Percentiles rank a stretch among this genome's conserved stretches.
phyloP scores from a whole-genome alignment of 2,888 invertebrate genomes.

The Noctua pronuba region DNA sequence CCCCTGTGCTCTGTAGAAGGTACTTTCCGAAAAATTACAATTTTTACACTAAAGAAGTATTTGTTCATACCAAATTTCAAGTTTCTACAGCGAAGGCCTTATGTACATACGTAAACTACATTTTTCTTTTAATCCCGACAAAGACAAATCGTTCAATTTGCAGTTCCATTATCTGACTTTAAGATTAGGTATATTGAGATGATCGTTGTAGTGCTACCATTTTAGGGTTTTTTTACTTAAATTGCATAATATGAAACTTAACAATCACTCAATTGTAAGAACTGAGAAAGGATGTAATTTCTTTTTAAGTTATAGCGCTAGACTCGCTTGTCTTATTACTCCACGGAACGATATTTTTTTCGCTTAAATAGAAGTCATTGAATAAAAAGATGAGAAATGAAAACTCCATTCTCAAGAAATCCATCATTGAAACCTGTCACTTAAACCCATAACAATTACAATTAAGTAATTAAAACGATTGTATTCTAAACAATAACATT shows the following conservation, averaged over 20 bases:
- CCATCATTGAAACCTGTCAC: neutral
- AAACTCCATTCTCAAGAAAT: slow-evolving; percentile 25
- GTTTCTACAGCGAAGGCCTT: neutral
- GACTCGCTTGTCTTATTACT: neutral
- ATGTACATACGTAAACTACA: neutral
- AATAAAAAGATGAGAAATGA: neutral
- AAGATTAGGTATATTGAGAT: neutral
- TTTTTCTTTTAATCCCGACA: neutral
- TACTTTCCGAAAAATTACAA: too few species aligned
- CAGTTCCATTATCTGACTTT: neutral
- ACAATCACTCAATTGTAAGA: neutral
- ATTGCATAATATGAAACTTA: too few species aligned
- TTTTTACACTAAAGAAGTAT: too few species aligned
- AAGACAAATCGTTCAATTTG: too few species aligned
- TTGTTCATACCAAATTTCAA: too few species aligned
- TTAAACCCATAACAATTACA: neutral
- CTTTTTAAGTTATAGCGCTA: neutral
- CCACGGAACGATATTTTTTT: neutral
- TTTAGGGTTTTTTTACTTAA: neutral
- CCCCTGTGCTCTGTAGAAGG: too few species aligned
- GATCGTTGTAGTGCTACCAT: neutral
- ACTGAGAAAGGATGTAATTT: neutral
- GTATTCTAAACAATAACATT: slow-evolving; percentile 36
- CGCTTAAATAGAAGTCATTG: neutral
- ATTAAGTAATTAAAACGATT: slow-evolving; percentile 34